These are phyloP conservation scores for Tamandua tetradactyla DNA, from an alignment of 2,797 vertebrate species.

Conservation along the genomic window DNA sequence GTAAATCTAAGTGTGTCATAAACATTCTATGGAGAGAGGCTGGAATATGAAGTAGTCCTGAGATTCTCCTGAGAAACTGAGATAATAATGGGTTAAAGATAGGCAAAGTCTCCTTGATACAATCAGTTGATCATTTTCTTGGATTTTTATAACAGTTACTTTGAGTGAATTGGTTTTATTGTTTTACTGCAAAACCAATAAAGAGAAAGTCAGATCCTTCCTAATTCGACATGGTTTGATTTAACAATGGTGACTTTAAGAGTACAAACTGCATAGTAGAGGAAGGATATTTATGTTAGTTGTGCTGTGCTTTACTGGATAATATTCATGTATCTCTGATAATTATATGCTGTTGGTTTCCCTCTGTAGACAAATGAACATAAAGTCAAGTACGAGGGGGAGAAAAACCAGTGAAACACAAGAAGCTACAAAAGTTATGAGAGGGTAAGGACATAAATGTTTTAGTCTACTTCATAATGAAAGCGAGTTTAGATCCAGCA, in stretches of 20 bases:
- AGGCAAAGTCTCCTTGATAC: background rate
- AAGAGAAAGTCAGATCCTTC: background rate
- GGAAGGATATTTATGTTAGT: background rate
- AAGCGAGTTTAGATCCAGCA: background rate
- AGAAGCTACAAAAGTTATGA: background rate
- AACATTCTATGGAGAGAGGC: background rate
- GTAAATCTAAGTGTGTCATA: background rate
- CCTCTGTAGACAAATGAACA: background rate
- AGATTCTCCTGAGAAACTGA: background rate
- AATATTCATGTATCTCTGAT: background rate
- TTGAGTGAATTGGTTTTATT: background rate
- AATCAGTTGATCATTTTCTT: background rate
- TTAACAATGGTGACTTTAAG: background rate
- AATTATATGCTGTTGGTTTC: background rate
- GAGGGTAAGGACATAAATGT: background rate
- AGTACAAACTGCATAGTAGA: background rate
- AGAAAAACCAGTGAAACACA: background rate
- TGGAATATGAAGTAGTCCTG: background rate
- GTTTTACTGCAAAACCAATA: conserved; percentile 8
- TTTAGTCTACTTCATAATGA: background rate
- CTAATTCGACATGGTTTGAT: background rate
- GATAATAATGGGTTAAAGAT: background rate
- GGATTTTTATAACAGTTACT: background rate
- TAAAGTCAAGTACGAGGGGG: background rate
- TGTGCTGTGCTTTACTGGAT: background rate